Conservation (phyloP, 2,888 invertebrate species). For the Macrosoma leucophasiata region DNA sequence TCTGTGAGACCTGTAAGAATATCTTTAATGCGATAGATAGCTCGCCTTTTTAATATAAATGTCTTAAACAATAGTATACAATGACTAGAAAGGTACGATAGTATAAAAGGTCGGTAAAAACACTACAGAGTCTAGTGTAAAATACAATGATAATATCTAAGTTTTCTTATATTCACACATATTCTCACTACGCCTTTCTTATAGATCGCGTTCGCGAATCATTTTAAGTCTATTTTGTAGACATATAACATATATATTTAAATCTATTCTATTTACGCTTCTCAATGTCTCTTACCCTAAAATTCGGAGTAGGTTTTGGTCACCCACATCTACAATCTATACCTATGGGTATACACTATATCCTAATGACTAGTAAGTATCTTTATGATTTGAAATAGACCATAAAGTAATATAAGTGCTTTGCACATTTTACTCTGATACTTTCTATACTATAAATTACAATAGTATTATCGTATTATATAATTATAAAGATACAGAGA, state of each 20-base stretch:
- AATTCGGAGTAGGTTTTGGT: constrained; percentile 57
- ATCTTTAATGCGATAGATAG: too few relatives aligned
- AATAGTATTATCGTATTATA: constrained; percentile 17
- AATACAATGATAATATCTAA: constrained; percentile 42
- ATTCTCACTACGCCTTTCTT: constrained; percentile 68
- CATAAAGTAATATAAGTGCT: constrained; percentile 24
- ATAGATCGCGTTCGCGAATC: constrained; percentile 39
- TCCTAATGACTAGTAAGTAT: constrained; percentile 7
- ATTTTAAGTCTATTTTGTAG: constrained; percentile 23
- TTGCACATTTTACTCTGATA: constrained; percentile 23
- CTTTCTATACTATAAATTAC: constrained; percentile 2
- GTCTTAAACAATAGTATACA: constrained; percentile 9
- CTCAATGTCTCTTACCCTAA: constrained; percentile 41
- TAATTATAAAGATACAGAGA: constrained; percentile 29
- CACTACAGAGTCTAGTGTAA: constrained; percentile 59
- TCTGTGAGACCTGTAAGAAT: too few relatives aligned
- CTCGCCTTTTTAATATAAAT: too few relatives aligned
- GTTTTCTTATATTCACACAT: constrained; percentile 33
- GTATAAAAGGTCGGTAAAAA: constrained; percentile 71
- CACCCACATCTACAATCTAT: constrained; percentile 34
- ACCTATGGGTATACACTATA: constrained; percentile 14
- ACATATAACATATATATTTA: constrained; percentile 24
- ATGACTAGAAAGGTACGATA: constrained; percentile 33
- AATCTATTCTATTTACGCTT: constrained; percentile 27
- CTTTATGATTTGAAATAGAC: constrained; percentile 2